These are phyloP conservation scores for Pitangus sulphuratus DNA, from an alignment of 2,797 vertebrate species.

Conservation along the genomic window DNA sequence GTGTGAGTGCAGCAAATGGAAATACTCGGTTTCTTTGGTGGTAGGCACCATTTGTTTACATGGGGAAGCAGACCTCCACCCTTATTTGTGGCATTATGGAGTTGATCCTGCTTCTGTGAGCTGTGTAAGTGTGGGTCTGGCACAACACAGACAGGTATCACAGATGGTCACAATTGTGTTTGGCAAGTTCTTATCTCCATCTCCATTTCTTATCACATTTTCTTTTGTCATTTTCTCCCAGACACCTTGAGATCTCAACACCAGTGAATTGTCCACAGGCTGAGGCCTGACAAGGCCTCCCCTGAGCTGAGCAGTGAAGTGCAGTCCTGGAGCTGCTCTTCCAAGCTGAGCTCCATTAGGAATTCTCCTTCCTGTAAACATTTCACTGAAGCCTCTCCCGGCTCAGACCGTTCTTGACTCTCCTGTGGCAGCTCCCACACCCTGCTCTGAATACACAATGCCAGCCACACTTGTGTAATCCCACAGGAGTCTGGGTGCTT, in stretches of 20 bases:
- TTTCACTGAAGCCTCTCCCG: neutral
- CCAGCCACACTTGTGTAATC: neutral
- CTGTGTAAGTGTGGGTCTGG: neutral
- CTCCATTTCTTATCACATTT: neutral
- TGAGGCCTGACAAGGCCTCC: neutral
- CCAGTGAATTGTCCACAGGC: accelerated
- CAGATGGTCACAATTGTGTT: neutral
- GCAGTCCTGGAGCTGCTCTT: neutral
- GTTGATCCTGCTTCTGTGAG: neutral
- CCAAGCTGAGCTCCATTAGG: neutral
- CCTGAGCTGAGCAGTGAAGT: neutral
- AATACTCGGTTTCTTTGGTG: neutral
- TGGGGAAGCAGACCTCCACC: neutral
- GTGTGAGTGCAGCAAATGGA: neutral
- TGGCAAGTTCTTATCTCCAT: neutral
- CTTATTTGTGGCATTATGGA: neutral
- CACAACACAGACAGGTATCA: neutral
- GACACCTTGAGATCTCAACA: neutral
- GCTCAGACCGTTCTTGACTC: neutral
- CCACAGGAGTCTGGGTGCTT: neutral
- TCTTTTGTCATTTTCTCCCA: neutral
- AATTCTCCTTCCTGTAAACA: neutral
- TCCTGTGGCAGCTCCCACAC: neutral
- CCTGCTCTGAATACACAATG: neutral
- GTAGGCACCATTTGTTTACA: neutral